Conservation (phyloP, 2,113 vertebrate genomes). For the Canis aureus region DNA sequence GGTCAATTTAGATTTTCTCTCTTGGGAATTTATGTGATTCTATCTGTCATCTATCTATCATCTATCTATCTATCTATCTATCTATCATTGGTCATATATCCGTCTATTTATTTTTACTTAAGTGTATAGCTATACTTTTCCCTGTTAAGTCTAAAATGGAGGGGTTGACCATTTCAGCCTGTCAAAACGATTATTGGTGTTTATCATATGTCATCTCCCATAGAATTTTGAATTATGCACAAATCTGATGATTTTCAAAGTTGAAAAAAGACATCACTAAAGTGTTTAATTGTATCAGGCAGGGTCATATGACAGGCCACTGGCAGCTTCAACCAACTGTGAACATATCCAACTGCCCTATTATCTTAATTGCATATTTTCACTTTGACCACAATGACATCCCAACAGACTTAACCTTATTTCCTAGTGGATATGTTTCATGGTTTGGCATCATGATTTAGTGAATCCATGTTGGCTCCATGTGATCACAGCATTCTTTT, state of each 20-base stretch:
- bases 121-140: neutral
- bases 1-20: neutral
- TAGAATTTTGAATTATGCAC: neutral
- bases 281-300: neutral
- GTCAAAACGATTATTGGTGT: neutral
- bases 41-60: neutral
- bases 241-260: neutral
- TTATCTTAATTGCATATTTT: constrained; percentile 29
- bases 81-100: neutral
- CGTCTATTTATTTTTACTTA: constrained; percentile 35
- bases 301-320: neutral
- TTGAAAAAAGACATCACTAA: neutral
- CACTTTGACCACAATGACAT: neutral
- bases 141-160: neutral
- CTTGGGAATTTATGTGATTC: neutral
- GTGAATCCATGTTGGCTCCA: neutral
- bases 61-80: neutral
- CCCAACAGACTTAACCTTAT: neutral
- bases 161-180: neutral
- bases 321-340: neutral
- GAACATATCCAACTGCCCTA: neutral
- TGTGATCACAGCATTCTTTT: constrained; percentile 52
- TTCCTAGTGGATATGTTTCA: neutral
- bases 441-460: constrained; percentile 9
- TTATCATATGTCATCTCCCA: neutral